phyloP scores from a whole-genome alignment of 2,113 vertebrate genomes.

The Proteles cristata region DNA sequence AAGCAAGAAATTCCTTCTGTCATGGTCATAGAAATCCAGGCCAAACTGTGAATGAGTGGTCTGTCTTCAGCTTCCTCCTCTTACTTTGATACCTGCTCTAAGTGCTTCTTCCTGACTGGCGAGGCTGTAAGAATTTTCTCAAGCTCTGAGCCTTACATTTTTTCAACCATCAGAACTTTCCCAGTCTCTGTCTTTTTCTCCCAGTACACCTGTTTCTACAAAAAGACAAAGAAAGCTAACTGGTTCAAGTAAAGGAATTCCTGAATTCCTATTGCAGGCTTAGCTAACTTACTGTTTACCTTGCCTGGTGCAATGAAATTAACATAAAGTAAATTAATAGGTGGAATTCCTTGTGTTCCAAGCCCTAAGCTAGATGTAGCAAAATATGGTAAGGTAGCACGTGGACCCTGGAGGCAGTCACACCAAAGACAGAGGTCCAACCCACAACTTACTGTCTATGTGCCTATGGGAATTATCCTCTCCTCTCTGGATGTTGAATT shows the following conservation, averaged over 20 bases:
- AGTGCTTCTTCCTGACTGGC: neutral
- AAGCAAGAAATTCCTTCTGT: neutral
- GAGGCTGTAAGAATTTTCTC: neutral
- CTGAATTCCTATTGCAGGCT: neutral
- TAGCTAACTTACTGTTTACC: neutral
- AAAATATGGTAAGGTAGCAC: neutral
- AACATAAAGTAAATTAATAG: neutral
- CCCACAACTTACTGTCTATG: neutral
- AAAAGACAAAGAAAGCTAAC: slow-evolving; percentile 44
- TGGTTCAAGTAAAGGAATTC: slow-evolving; percentile 40
- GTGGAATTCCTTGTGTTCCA: neutral
- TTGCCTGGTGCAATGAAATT: neutral
- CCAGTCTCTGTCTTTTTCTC: neutral
- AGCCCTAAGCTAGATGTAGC: neutral
- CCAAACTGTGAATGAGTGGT: neutral
- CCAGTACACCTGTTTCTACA: slow-evolving; percentile 1
- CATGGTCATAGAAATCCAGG: neutral
- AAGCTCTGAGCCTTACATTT: neutral
- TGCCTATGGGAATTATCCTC: neutral
- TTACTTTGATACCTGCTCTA: neutral
- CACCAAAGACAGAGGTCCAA: neutral
- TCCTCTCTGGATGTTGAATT: neutral
- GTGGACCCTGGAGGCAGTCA: neutral
- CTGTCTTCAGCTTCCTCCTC: neutral
- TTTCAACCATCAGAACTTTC: neutral